Evolutionary conservation across 2,113 vertebrate species (phyloP).

Genomic region (Brachionichthys hirsutus): DNA sequence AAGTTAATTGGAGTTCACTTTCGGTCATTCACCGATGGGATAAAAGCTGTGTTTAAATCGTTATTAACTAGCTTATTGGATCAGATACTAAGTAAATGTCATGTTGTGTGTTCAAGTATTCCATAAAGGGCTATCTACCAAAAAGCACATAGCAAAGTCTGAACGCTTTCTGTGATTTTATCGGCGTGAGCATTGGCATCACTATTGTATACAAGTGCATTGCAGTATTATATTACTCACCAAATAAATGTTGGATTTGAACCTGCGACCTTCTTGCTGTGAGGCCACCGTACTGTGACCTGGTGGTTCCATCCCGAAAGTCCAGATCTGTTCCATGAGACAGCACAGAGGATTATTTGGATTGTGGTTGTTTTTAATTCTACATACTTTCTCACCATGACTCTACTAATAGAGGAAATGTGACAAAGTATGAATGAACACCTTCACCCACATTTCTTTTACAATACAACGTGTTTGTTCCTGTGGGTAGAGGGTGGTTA

Average conservation of each 20-base stretch:
- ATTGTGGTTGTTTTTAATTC: constrained; percentile 55
- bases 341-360: constrained; percentile 56
- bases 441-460: constrained; percentile 3
- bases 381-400: constrained; percentile 48
- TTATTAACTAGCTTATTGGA: constrained; percentile 22
- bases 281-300: constrained; percentile 52
- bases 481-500: constrained; percentile 9
- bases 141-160: neutral
- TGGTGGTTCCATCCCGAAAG: constrained; percentile 52
- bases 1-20: too few relatives aligned
- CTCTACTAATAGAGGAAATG: constrained; percentile 38
- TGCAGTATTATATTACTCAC: too few relatives aligned
- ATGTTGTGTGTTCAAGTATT: constrained; percentile 11
- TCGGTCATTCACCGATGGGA: too few relatives aligned
- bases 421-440: constrained; percentile 6
- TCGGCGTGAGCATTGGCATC: too few relatives aligned
- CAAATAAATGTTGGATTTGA: too few relatives aligned
- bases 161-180: neutral
- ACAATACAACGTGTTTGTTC: constrained; percentile 17
- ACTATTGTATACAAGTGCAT: too few relatives aligned
- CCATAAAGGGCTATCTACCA: constrained; percentile 5
- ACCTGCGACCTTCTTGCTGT: too few relatives aligned
- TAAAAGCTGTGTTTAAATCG: too few relatives aligned
- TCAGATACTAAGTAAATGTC: constrained; percentile 36
- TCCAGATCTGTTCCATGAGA: constrained; percentile 62